Conservation (phyloP, 2,888 invertebrate genomes). For the Drosophila flavopinicola region DNA sequence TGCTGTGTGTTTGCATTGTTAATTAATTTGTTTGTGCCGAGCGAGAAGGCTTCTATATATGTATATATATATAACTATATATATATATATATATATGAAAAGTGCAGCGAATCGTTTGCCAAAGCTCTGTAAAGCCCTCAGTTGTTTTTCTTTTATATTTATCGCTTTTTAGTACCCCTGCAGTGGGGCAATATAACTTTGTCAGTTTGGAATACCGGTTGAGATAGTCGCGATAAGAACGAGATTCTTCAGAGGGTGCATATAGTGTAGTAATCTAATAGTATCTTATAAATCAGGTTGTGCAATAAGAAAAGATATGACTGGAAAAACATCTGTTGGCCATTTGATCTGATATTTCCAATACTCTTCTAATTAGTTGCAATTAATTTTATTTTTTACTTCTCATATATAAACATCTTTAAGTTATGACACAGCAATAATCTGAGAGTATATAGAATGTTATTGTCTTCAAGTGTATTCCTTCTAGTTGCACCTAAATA, state of each 20-base stretch:
- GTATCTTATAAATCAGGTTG: too few relatives aligned
- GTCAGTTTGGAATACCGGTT: conserved; percentile 3
- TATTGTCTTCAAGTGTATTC: too few relatives aligned
- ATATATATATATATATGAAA: conserved; percentile 3
- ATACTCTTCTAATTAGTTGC: too few relatives aligned
- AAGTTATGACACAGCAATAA: too few relatives aligned
- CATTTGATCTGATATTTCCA: too few relatives aligned
- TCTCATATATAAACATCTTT: too few relatives aligned
- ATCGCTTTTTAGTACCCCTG: conserved; percentile 14
- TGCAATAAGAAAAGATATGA: too few relatives aligned
- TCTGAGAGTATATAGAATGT: too few relatives aligned
- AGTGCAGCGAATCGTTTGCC: conserved; percentile 39
- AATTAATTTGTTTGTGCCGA: conserved; percentile 73
- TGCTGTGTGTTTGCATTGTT: conserved; percentile 66
- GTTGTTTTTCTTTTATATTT: conserved; percentile 19
- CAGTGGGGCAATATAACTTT: conserved; percentile 33
- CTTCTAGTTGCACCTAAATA: too few relatives aligned
- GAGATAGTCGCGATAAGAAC: not conserved
- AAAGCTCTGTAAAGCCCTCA: conserved; percentile 52
- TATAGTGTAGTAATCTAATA: too few relatives aligned
- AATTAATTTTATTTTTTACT: too few relatives aligned
- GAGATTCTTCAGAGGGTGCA: not conserved
- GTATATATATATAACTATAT: conserved; percentile 16
- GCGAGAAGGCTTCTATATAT: conserved; percentile 34
- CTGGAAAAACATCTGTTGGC: too few relatives aligned